A percentile compares a stretch with the other conserved stretches of the same genome.
Conservation (phyloP, 2,113 vertebrate species). For the Smithornis capensis region DNA sequence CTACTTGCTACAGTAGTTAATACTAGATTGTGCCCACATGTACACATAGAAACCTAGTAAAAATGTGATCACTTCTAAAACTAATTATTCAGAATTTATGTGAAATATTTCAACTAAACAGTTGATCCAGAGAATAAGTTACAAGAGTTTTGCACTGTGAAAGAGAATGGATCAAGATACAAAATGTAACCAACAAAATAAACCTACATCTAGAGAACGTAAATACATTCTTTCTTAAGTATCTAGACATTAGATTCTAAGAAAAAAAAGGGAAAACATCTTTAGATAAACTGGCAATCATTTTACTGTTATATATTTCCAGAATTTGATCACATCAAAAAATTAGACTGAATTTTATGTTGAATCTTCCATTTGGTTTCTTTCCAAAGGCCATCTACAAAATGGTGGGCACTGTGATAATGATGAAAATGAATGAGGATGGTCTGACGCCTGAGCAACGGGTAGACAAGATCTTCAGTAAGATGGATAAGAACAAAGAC, state of each 20-base stretch:
- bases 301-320: not conserved
- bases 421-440: slow-evolving; percentile 99
- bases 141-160: not conserved
- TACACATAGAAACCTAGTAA: not conserved
- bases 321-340: not conserved
- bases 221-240: not conserved
- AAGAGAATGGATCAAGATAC: not conserved
- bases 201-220: not conserved
- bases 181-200: not conserved
- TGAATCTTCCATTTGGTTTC: slow-evolving; percentile 21
- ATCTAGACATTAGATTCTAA: not conserved
- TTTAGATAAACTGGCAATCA: not conserved
- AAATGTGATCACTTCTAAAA: not conserved
- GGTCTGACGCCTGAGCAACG: slow-evolving; percentile 95
- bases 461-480: slow-evolving; percentile 99
- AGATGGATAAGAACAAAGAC: slow-evolving; percentile 99
- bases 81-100: not conserved
- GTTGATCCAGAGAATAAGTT: not conserved
- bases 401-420: slow-evolving; percentile 99
- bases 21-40: not conserved
- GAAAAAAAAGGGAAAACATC: not conserved
- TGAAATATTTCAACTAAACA: not conserved
- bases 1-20: not conserved
- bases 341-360: not conserved
- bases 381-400: slow-evolving; percentile 93